phyloP scores from a whole-genome alignment of 2,113 vertebrate genomes.

The Lonchura striata region DNA sequence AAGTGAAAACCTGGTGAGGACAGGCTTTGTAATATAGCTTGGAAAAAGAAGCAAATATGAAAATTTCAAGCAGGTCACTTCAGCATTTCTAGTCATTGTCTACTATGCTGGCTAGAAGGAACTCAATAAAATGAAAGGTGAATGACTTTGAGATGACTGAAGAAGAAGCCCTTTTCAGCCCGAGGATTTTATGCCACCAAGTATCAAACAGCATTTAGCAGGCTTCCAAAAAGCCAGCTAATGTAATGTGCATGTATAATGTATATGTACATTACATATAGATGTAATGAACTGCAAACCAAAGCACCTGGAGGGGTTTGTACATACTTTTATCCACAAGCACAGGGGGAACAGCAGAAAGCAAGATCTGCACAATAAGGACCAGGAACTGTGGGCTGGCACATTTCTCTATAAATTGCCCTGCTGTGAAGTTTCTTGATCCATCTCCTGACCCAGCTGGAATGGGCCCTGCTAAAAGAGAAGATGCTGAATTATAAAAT shows the following conservation, averaged over 20 bases:
- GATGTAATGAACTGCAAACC: neutral
- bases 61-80: neutral
- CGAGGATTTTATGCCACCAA: neutral
- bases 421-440: neutral
- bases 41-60: neutral
- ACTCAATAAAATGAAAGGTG: neutral
- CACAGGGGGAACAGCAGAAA: neutral
- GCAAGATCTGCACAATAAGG: neutral
- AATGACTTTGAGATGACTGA: neutral
- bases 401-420: neutral
- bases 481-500: neutral
- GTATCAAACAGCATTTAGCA: neutral
- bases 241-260: neutral
- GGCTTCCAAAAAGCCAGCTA: neutral
- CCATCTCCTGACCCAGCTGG: neutral
- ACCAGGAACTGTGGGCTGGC: neutral
- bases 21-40: neutral
- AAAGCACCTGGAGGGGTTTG: neutral
- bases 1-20: neutral
- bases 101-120: neutral
- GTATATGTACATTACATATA: neutral
- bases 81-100: neutral
- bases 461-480: neutral
- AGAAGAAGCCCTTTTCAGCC: neutral
- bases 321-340: fast-evolving